These are phyloP conservation scores for Porites rus DNA, from an alignment of 92 coral and sea anemone genomes.

Conservation along the genomic window DNA sequence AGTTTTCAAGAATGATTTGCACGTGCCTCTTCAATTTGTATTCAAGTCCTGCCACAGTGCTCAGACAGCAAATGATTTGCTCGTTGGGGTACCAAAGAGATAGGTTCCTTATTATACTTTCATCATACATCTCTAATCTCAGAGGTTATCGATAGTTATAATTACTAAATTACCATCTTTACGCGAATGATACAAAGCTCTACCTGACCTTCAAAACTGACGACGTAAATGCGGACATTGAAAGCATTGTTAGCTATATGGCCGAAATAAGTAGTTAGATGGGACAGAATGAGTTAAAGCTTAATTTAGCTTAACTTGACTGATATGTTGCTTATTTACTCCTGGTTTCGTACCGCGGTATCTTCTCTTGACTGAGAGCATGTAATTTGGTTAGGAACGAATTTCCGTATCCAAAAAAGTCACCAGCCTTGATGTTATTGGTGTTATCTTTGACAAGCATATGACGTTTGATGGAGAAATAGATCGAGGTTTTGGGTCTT, in stretches of 20 bases:
- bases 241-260: too few relatives aligned
- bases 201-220: too few relatives aligned
- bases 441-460: neutral
- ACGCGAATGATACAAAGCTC: neutral
- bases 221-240: too few relatives aligned
- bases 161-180: constrained; percentile 7
- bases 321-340: neutral
- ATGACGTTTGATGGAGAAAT: constrained; percentile 22
- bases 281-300: constrained; percentile 1
- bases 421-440: constrained; percentile 26
- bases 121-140: neutral
- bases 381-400: constrained; percentile 21
- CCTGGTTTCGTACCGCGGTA: constrained; percentile 2
- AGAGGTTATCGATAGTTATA: neutral
- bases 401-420: constrained; percentile 38
- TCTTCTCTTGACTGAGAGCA: constrained; percentile 10
- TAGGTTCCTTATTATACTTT: neutral
- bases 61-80: too few relatives aligned
- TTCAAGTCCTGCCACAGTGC: too few relatives aligned
- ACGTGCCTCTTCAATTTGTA: too few relatives aligned
- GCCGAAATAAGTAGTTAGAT: neutral
- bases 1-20: too few relatives aligned
- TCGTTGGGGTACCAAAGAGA: neutral
- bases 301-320: neutral
- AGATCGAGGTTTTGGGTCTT: constrained; percentile 17